phyloP scores from a whole-genome alignment of 37 sponge, comb jelly and placozoan genomes.

The Beroe ovata region DNA sequence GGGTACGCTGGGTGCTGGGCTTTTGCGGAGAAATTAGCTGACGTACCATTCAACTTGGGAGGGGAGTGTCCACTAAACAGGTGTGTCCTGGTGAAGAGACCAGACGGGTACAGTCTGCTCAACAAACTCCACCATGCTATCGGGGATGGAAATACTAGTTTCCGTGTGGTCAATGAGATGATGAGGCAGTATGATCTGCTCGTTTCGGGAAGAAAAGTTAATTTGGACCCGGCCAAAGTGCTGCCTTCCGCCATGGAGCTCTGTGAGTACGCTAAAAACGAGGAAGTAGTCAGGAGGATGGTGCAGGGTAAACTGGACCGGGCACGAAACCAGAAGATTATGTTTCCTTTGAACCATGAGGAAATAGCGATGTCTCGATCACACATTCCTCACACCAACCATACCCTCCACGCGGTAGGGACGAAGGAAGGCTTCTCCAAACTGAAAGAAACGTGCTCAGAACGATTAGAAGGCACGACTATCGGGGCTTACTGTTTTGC shows the following conservation, averaged over 20 bases:
- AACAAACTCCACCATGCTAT: neutral
- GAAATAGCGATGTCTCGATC: neutral
- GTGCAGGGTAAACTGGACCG: neutral
- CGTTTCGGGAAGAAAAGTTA: neutral
- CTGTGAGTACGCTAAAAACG: neutral
- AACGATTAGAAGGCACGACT: neutral
- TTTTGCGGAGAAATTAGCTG: neutral
- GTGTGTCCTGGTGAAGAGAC: slow-evolving; percentile 17
- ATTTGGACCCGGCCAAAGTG: neutral
- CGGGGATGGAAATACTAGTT: neutral
- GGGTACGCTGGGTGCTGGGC: slow-evolving; percentile 17
- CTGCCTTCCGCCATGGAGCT: neutral
- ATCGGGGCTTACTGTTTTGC: neutral
- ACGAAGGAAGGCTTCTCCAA: neutral
- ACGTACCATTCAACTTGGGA: neutral
- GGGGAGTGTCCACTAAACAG: neutral
- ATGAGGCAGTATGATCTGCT: slow-evolving; percentile 35
- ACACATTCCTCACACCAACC: neutral
- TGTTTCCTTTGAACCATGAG: neutral
- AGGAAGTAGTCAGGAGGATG: neutral
- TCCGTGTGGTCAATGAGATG: neutral
- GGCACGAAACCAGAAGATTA: neutral
- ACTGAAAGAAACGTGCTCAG: neutral
- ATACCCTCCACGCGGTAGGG: neutral
- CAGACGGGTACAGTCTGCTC: neutral